Percentiles rank a stretch among this genome's conserved stretches.
These are phyloP conservation scores for Laticauda laticaudata DNA, from an alignment of 2,113 vertebrate genomes.

Conservation along the genomic window DNA sequence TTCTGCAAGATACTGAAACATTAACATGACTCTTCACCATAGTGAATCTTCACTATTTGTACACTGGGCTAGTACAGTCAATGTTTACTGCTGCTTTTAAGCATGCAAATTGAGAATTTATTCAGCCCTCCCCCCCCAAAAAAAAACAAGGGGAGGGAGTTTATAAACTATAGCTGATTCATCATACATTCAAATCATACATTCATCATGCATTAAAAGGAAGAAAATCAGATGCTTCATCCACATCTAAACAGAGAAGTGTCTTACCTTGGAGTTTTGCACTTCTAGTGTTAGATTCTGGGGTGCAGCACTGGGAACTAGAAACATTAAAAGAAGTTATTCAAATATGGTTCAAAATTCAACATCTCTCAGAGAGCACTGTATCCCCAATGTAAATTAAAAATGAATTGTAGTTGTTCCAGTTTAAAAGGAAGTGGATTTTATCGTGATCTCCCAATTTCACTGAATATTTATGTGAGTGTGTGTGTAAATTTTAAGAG, in stretches of 20 bases:
- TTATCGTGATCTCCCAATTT: background rate
- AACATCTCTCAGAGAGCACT: background rate
- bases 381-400: background rate
- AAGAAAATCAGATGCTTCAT: background rate
- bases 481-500: background rate
- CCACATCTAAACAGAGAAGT: background rate
- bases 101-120: background rate
- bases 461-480: background rate
- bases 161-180: background rate
- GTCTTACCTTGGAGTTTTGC: constrained; percentile 94
- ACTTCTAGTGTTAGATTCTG: constrained; percentile 95
- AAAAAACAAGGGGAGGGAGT: background rate
- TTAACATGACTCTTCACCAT: background rate
- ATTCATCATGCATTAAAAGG: background rate
- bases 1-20: background rate
- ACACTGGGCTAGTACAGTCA: background rate
- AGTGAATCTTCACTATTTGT: fast-evolving
- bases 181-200: background rate
- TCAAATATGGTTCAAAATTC: background rate
- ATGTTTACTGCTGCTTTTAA: background rate
- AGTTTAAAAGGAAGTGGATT: background rate
- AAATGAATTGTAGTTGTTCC: background rate
- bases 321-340: constrained; percentile 48
- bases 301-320: constrained; percentile 90
- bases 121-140: background rate